These are phyloP conservation scores for Limnothrissa miodon DNA, from an alignment of 2,113 vertebrate genomes.

Conservation along the genomic window DNA sequence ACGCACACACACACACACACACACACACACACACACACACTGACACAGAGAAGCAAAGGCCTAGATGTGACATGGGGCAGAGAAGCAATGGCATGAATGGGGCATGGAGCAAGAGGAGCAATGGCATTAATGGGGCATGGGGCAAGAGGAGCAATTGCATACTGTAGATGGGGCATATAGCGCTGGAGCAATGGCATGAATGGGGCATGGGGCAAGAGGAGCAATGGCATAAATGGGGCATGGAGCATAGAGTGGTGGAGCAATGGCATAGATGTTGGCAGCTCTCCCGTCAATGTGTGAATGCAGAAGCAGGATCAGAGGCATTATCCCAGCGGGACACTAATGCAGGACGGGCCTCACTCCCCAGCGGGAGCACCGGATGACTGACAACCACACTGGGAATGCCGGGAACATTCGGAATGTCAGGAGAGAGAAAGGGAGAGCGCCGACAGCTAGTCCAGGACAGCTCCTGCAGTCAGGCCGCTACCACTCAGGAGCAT, in stretches of 20 bases:
- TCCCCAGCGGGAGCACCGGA: slow-evolving; percentile 67
- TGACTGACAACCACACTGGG: slow-evolving; percentile 79
- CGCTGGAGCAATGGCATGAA: too few species aligned
- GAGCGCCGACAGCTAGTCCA: slow-evolving; percentile 69
- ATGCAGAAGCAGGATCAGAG: slow-evolving; percentile 70
- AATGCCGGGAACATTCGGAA: slow-evolving; percentile 63
- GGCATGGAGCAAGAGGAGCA: too few species aligned
- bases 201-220: too few species aligned
- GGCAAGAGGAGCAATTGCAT: too few species aligned
- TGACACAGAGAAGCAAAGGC: too few species aligned
- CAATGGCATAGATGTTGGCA: slow-evolving; percentile 58
- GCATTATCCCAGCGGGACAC: slow-evolving; percentile 81
- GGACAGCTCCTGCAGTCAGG: slow-evolving; percentile 42
- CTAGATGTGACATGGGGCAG: too few species aligned
- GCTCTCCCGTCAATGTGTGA: slow-evolving; percentile 71
- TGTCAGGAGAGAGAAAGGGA: neutral
- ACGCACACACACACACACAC: neutral
- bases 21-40: neutral
- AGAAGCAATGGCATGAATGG: too few species aligned
- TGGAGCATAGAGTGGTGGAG: neutral
- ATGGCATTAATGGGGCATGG: too few species aligned
- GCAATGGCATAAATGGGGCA: slow-evolving; percentile 35
- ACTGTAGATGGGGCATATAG: too few species aligned
- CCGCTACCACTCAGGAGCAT: slow-evolving; percentile 71
- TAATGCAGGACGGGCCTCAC: slow-evolving; percentile 76